Evolutionary conservation across 2,113 vertebrate species (phyloP), one percentile per base, ranked within the genome.

Genomic region (Thomomys bottae): DNA sequence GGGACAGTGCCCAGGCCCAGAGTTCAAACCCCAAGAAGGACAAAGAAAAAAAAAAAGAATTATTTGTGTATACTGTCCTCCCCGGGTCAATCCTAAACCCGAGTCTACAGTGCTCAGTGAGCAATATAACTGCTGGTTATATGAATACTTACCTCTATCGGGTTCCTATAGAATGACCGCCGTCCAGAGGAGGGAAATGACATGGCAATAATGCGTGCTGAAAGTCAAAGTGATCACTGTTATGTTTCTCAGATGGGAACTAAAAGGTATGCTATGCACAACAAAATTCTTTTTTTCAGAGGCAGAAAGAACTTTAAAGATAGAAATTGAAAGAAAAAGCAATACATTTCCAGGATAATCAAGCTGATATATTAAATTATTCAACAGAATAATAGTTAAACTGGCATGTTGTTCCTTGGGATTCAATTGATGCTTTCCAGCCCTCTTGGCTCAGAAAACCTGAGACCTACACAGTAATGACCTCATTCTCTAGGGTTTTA

Each of bases 201-300:
- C 99, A 99, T 99, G 49, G 99, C 99, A 94, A 99, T 99, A 94
- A 99, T 98, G 28, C 98, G 98, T 45, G 99, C 99, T 99, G 94
- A 87, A 95, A 90, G 59, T 28, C 93, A 96, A 96, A 90, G 84
- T 3, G 87, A 57, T 76, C 17, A 38, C 10, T 57, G 71, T 86
- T 78, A 90, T 3, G 20, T 90, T 10, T 59, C 61, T 57, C 5
- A 85, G 67, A 89, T 61, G 30, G 32, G 38, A 70, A 72, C 63
- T 1, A 49, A 83, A 26, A 88, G 63, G 3, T 78, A 72, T 17
- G n/a, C 68, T 66, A 73, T 8, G 40, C 8, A 40, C 24, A 49
- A 66, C 34, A 2, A 57, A 42, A 88, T 32, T 64, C 23, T 84
- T 77, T 79, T 93, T 59, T 10, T 75, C 20, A 71, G 49, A 92